These are phyloP conservation scores for Andrena bicolor DNA, from an alignment of 2,888 invertebrate genomes.

Conservation along the genomic window DNA sequence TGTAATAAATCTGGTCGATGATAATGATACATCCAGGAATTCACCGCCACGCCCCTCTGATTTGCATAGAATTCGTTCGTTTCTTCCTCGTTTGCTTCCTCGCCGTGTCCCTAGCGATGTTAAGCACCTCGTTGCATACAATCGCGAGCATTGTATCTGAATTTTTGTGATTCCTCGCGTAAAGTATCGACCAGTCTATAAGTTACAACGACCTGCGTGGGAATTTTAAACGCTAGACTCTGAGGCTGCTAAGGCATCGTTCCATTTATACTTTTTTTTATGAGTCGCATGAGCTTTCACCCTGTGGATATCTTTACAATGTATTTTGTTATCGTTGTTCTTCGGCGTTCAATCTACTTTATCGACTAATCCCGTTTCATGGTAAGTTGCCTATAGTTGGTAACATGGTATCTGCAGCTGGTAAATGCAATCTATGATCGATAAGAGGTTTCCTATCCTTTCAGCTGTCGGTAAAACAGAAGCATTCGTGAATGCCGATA, in stretches of 20 bases:
- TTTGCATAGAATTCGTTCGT: conserved; percentile 66
- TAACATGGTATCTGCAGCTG: background rate
- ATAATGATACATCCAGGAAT: conserved; percentile 58
- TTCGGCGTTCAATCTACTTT: background rate
- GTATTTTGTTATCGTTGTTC: background rate
- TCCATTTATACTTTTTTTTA: too few relatives aligned
- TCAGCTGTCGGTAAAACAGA: conserved; percentile 2
- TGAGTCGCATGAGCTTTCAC: too few relatives aligned
- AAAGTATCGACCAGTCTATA: background rate
- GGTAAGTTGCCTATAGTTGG: conserved; percentile 28
- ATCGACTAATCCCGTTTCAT: background rate
- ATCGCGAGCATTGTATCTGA: background rate
- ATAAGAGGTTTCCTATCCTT: background rate
- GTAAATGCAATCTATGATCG: background rate
- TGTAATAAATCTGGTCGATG: conserved; percentile 56
- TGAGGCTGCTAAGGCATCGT: background rate
- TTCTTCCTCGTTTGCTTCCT: conserved; percentile 41
- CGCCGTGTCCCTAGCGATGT: conserved; percentile 1
- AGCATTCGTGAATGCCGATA: background rate
- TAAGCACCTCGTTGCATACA: conserved; percentile 21
- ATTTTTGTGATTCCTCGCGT: background rate
- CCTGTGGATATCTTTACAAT: background rate
- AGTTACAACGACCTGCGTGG: background rate
- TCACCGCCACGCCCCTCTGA: conserved; percentile 49
- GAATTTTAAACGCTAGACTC: background rate